Conservation (phyloP, 2,888 invertebrate species). For the Actias luna region DNA sequence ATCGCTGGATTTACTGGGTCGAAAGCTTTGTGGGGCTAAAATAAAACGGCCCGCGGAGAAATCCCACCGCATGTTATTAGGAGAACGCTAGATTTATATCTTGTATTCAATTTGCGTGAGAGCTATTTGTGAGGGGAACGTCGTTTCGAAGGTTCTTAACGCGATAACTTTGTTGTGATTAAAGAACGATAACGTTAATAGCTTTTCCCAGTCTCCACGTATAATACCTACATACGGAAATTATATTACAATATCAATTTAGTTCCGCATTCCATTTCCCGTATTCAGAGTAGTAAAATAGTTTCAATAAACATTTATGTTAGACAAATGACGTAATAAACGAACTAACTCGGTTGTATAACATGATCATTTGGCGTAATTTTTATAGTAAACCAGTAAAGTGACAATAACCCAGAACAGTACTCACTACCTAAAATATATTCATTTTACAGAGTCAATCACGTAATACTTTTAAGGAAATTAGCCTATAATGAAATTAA, state of each 20-base stretch:
- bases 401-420: too few species aligned
- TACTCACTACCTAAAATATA: too few species aligned
- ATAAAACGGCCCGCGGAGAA: constrained; percentile 77
- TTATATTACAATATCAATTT: constrained; percentile 14
- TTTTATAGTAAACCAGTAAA: too few species aligned
- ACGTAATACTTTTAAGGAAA: too few species aligned
- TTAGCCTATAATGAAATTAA: too few species aligned
- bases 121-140: constrained; percentile 58
- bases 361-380: neutral
- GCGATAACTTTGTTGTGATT: constrained; percentile 48
- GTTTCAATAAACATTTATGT: constrained; percentile 7
- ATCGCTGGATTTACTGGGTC: constrained; percentile 75
- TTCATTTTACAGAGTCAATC: too few species aligned
- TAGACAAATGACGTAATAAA: neutral
- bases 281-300: neutral
- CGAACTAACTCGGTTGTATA: neutral
- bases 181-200: constrained; percentile 39
- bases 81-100: constrained; percentile 74
- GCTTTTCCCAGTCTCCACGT: neutral
- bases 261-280: constrained; percentile 8
- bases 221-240: neutral
- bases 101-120: constrained; percentile 77
- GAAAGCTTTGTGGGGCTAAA: constrained; percentile 72
- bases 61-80: constrained; percentile 74
- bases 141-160: constrained; percentile 43